phyloP scores from a whole-genome alignment of 2,113 vertebrate species.

The Etia nguti region DNA sequence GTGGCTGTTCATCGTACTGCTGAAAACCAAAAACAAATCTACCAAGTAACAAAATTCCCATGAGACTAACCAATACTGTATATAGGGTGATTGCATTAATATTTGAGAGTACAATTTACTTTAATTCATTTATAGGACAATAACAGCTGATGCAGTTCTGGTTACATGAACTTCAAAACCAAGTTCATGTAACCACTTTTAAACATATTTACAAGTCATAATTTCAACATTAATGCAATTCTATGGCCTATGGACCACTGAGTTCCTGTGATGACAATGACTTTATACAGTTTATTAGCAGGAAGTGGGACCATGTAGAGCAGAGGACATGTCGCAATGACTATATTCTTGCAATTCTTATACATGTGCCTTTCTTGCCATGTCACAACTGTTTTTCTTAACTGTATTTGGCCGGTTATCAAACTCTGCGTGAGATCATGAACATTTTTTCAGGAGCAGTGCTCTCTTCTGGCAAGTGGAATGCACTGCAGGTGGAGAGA shows the following conservation, averaged over 20 bases:
- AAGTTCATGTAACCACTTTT: background rate
- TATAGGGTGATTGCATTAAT: background rate
- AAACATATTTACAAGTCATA: background rate
- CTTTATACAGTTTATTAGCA: background rate
- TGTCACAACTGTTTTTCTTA: background rate
- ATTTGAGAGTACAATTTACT: background rate
- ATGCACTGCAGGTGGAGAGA: background rate
- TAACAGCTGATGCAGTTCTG: background rate
- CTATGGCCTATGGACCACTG: background rate
- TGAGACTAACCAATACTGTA: background rate
- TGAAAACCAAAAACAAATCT: background rate
- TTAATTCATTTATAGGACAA: background rate
- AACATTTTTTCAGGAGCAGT: background rate
- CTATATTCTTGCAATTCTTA: background rate
- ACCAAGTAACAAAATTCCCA: background rate
- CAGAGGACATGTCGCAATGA: background rate
- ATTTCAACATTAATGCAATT: background rate
- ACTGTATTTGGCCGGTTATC: background rate
- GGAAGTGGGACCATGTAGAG: background rate
- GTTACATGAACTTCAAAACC: background rate
- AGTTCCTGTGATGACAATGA: background rate
- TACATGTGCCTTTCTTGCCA: background rate
- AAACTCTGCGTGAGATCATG: background rate
- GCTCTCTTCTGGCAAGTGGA: background rate
- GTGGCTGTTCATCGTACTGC: conserved; percentile 2